Conservation (phyloP, 2,888 invertebrate species). For the Nemurella pictetii region DNA sequence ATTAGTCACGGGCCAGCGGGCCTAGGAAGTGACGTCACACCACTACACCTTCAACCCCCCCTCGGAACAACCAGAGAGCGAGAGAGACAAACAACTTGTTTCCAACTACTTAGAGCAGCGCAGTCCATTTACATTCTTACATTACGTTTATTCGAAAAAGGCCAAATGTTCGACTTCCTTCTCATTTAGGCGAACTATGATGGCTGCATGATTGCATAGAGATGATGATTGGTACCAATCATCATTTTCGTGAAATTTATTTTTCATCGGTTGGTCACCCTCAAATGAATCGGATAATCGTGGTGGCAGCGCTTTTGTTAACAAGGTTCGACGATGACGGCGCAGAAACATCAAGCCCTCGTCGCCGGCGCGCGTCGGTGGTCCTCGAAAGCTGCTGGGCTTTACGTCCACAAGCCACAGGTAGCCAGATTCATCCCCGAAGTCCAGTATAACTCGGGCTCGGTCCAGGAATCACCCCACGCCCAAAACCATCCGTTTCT, state of each 20-base stretch:
- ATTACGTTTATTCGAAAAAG: neutral
- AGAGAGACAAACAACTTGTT: conserved; percentile 1
- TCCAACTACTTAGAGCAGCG: conserved; percentile 1
- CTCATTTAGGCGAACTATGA: neutral
- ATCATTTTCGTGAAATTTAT: conserved; percentile 31
- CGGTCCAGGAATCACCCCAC: neutral
- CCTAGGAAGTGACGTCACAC: conserved; percentile 5
- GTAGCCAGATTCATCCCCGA: neutral
- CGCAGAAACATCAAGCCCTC: neutral
- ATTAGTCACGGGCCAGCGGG: conserved; percentile 18
- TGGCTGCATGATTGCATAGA: neutral
- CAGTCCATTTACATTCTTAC: neutral
- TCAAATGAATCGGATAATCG: conserved; percentile 37
- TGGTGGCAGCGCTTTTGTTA: neutral
- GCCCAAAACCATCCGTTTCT: too few relatives aligned
- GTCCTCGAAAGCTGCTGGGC: neutral
- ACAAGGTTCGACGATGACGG: conserved; percentile 1
- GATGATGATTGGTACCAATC: conserved; percentile 30
- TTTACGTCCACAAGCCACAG: neutral
- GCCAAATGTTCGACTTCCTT: conserved; percentile 10
- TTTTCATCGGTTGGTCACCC: conserved; percentile 39
- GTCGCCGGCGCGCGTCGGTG: neutral
- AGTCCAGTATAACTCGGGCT: too few relatives aligned
- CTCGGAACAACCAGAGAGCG: neutral
- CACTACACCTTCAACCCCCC: neutral